Percentiles rank a stretch among this genome's conserved stretches.
Evolutionary conservation across 1,140 invertebrate genomes (phyloP).

Genomic region (Octopus sinensis): DNA sequence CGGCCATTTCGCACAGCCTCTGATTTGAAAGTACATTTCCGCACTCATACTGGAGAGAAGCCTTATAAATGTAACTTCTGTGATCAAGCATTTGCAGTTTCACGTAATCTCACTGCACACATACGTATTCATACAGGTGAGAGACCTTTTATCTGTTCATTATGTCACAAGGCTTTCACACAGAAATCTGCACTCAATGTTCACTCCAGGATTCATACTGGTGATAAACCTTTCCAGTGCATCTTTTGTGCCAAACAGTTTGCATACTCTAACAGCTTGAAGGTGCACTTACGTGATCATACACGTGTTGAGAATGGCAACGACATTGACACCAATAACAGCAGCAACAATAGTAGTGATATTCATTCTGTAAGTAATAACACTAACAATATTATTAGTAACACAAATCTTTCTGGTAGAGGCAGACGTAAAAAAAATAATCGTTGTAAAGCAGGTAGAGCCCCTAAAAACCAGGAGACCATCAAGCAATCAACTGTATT

Average conservation of each 20-base stretch:
- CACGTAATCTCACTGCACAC: slow-evolving; percentile 48
- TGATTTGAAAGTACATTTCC: slow-evolving; percentile 47
- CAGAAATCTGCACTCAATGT: slow-evolving; percentile 39
- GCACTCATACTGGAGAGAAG: slow-evolving; percentile 53
- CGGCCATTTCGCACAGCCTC: slow-evolving; percentile 32
- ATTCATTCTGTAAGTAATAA: not conserved
- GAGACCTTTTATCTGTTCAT: slow-evolving; percentile 49
- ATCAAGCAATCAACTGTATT: not conserved
- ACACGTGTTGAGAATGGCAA: slow-evolving; percentile 46
- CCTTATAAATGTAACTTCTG: slow-evolving; percentile 56
- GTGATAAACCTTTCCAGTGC: slow-evolving; percentile 23
- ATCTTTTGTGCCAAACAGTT: slow-evolving; percentile 17
- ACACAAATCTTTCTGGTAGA: not conserved
- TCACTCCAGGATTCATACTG: slow-evolving; percentile 52
- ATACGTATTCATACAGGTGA: slow-evolving; percentile 53
- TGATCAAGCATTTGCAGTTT: slow-evolving; percentile 38
- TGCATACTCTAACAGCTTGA: slow-evolving; percentile 17
- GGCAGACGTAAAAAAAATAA: not conserved
- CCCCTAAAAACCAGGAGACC: not conserved
- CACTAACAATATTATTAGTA: not conserved
- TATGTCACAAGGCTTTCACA: slow-evolving; percentile 43
- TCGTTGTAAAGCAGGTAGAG: not conserved
- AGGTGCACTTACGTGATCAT: slow-evolving; percentile 49
- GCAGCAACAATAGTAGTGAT: not conserved
- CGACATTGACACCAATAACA: slow-evolving; percentile 31